These are phyloP conservation scores for Mandrillus leucophaeus DNA, from an alignment of 2,113 vertebrate genomes.

Conservation along the genomic window DNA sequence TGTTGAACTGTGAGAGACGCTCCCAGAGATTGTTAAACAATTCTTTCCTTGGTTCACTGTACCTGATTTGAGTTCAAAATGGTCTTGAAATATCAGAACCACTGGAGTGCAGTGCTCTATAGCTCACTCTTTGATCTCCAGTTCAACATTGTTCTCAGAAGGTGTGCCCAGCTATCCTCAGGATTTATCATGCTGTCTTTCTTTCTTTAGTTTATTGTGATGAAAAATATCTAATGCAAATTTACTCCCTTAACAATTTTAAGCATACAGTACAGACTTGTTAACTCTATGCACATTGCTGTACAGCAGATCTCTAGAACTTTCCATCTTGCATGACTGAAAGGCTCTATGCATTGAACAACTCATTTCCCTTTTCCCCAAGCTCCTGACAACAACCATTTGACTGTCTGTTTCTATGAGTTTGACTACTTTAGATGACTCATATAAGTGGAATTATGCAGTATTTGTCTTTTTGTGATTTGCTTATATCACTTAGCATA, in stretches of 20 bases:
- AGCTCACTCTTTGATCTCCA: not conserved
- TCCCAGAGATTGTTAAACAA: not conserved
- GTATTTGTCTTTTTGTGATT: not conserved
- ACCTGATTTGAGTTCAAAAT: not conserved
- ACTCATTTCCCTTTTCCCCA: not conserved
- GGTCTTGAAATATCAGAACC: not conserved
- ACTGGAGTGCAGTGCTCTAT: not conserved
- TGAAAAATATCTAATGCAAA: not conserved
- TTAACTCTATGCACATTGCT: not conserved
- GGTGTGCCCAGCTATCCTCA: not conserved
- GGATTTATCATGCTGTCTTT: not conserved
- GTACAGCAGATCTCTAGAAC: not conserved
- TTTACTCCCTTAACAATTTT: not conserved
- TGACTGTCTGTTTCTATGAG: not conserved
- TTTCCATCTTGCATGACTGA: not conserved
- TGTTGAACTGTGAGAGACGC: rapidly evolving
- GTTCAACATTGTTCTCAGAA: not conserved
- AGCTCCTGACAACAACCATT: not conserved
- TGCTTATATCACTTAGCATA: not conserved
- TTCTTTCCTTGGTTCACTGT: not conserved
- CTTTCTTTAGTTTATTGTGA: not conserved
- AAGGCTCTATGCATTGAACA: not conserved
- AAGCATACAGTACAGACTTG: not conserved
- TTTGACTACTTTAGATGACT: not conserved
- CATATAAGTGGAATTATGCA: not conserved